Percentiles rank a stretch among this genome's conserved stretches.
phyloP scores from a whole-genome alignment of 2,113 vertebrate genomes.

The Tragelaphus strepsiceros region DNA sequence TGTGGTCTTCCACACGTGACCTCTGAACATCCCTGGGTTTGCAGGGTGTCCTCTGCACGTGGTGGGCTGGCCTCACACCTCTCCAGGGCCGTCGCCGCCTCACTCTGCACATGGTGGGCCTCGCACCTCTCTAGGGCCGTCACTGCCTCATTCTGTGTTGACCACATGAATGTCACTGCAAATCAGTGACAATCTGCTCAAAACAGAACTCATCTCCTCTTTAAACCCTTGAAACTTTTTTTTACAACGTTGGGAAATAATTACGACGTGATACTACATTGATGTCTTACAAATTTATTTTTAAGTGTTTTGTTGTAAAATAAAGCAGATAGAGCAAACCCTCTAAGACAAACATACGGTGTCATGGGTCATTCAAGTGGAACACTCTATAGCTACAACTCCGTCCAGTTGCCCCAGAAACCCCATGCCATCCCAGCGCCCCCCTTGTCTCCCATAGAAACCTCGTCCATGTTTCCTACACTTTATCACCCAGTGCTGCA shows the following conservation, averaged over 20 bases:
- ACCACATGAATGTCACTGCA: not conserved
- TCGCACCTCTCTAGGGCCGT: not conserved
- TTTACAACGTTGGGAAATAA: not conserved
- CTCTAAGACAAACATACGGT: no score
- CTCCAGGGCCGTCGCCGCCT: no score
- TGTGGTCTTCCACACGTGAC: not conserved
- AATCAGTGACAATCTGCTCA: not conserved
- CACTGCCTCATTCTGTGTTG: fast-evolving
- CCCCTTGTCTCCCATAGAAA: not conserved
- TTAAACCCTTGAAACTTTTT: not conserved
- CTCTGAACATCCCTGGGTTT: not conserved
- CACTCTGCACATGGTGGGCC: fast-evolving
- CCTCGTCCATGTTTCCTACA: not conserved
- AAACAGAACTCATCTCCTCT: not conserved
- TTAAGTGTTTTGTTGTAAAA: not conserved
- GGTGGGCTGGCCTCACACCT: no score
- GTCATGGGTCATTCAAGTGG: not conserved
- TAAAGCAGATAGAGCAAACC: not conserved
- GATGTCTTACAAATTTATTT: not conserved
- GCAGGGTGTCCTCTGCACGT: fast-evolving
- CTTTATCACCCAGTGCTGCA: not conserved
- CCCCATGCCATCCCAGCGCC: no score
- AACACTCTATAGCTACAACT: not conserved
- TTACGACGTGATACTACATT: not conserved
- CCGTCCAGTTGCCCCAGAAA: not conserved